These are phyloP conservation scores for Anabas testudineus DNA, from an alignment of 2,797 vertebrate species.

Conservation along the genomic window DNA sequence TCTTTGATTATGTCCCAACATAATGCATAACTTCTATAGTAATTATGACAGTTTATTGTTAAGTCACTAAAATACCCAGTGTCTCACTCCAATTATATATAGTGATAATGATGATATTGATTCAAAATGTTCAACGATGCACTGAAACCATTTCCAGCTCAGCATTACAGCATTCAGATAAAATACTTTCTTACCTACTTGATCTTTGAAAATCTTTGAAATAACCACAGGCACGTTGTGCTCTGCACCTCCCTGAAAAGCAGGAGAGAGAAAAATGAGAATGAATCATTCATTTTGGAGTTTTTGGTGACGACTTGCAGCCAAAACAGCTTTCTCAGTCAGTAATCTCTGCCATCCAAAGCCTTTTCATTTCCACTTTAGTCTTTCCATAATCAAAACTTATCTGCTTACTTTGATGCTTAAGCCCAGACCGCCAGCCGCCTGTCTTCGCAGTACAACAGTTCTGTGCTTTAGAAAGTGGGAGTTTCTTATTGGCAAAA, in stretches of 20 bases:
- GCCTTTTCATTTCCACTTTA: slow-evolving; percentile 47
- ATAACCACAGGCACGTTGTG: slow-evolving; percentile 95
- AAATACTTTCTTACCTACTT: slow-evolving; percentile 89
- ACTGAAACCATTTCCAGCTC: background rate
- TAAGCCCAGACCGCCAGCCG: slow-evolving; percentile 92
- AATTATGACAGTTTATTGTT: background rate
- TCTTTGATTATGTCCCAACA: too few species aligned
- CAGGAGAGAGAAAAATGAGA: slow-evolving; percentile 49
- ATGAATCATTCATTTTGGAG: background rate
- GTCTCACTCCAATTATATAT: background rate
- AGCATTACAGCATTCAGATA: slow-evolving; percentile 15
- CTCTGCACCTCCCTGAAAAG: slow-evolving; percentile 93
- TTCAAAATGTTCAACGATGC: slow-evolving; percentile 13
- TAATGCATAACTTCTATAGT: background rate
- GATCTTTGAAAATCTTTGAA: slow-evolving; percentile 96
- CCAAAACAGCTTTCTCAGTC: slow-evolving; percentile 25
- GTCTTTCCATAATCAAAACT: slow-evolving; percentile 47
- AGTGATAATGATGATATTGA: background rate
- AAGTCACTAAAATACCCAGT: background rate
- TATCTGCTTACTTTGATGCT: slow-evolving; percentile 93
- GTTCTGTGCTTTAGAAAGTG: slow-evolving; percentile 99
- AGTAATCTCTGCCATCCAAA: slow-evolving; percentile 41
- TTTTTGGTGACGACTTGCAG: slow-evolving; percentile 15
- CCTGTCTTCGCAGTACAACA: slow-evolving; percentile 94
- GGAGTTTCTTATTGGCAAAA: slow-evolving; percentile 86